phyloP scores from a whole-genome alignment of 2,888 invertebrate species.

The Lathronympha strigana region DNA sequence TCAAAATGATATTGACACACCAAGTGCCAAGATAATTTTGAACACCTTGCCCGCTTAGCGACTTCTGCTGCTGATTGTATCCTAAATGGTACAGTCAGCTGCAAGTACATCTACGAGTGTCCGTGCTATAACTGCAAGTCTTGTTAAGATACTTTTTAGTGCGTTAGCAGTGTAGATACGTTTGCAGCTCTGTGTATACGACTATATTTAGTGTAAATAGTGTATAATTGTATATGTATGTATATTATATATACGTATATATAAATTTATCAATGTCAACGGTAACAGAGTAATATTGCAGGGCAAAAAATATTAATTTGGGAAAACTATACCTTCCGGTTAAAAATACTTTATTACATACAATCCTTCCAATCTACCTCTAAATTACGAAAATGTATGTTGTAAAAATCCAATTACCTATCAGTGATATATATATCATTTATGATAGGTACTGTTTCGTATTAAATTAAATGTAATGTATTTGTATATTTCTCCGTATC shows the following conservation, averaged over 20 bases:
- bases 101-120: too few relatives aligned
- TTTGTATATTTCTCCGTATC: too few relatives aligned
- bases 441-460: conserved; percentile 2
- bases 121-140: too few relatives aligned
- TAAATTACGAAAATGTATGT: not conserved
- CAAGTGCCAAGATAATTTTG: too few relatives aligned
- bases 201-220: not conserved
- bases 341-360: not conserved
- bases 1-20: too few relatives aligned
- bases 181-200: not conserved
- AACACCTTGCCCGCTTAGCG: too few relatives aligned
- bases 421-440: not conserved
- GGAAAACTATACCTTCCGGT: not conserved
- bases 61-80: too few relatives aligned
- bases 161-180: not conserved
- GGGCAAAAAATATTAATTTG: conserved; percentile 7
- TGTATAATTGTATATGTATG: not conserved
- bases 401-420: too few relatives aligned
- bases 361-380: conserved; percentile 19
- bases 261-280: not conserved
- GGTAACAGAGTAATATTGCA: conserved; percentile 14
- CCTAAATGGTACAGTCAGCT: too few relatives aligned
- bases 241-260: not conserved
- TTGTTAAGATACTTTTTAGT: not conserved
- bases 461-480: too few relatives aligned